Evolutionary conservation across 2,113 vertebrate genomes (phyloP), one percentile per base, ranked within the genome.

Genomic region (Odocoileus hemionus): DNA sequence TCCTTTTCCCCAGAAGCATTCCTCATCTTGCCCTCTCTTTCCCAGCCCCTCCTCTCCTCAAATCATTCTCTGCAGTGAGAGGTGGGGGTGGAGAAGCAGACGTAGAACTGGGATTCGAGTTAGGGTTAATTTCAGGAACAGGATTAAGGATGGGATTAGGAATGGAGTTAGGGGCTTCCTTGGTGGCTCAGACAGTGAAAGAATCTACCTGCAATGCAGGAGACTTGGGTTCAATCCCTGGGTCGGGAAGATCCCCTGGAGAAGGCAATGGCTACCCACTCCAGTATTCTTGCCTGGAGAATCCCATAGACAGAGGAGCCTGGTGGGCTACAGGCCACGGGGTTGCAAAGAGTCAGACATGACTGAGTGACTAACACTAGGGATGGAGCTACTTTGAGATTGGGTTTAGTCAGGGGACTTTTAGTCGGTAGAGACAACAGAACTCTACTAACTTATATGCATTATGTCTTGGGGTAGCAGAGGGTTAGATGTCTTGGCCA

Each of bases 1-100:
- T 95, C 94, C 97, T 97, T 97, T 96, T 94, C 94, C 97, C 96
- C 95, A 97, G 61, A 97, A 97, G 97, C 98, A 96, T 96, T 97
- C 97, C 95, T 97, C 98, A 85, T 94, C 79, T 28, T 80, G 70
- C 89, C 85, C 61, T 97, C 94, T 95, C 52, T 85, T 97, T 92
- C 58, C 61, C 64, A 90, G 14, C 61, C 39, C 88, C 95, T 97
- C 96, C 96, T 92, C 79, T 86, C 43, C 58, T 79, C 86, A 95
- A 89, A 92, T 92, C 64, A 93, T 94, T 95, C 92, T 61, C 2
- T 39, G 70, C 14, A 70, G 94, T 60, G 52, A 36, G 45, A 28
- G 13, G 15, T 52, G 50, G 21, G 39, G 50, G 9, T 54, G 45
- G 28, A 78, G 47, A 84, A 91, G 57, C 58, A 87, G 70, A 43